These are phyloP conservation scores for Leucozona laternaria DNA, from an alignment of 2,888 invertebrate genomes.

Conservation along the genomic window DNA sequence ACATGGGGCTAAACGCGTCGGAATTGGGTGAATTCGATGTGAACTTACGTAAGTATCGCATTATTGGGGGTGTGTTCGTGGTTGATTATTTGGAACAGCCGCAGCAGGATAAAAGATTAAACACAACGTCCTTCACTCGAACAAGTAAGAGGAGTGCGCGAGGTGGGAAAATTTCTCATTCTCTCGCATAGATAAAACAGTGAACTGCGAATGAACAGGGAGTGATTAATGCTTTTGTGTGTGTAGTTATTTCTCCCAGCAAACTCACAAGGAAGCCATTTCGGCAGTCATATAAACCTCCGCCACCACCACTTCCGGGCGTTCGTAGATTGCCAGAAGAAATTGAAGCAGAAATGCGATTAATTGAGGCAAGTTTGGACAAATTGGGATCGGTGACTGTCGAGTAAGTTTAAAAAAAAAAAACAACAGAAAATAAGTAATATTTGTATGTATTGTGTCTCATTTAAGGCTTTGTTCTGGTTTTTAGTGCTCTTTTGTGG, in stretches of 20 bases:
- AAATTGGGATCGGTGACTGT: constrained; percentile 89
- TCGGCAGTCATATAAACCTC: constrained; percentile 88
- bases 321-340: constrained; percentile 90
- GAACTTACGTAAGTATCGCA: constrained; percentile 89
- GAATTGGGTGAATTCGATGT: constrained; percentile 86
- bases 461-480: background rate
- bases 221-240: constrained; percentile 35
- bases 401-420: constrained; percentile 85
- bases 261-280: constrained; percentile 86
- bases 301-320: constrained; percentile 87
- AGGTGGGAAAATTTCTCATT: background rate
- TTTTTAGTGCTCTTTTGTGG: background rate
- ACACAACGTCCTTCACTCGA: constrained; percentile 81
- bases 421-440: background rate
- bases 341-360: constrained; percentile 91
- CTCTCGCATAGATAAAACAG: background rate
- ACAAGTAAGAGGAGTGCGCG: constrained; percentile 79
- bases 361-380: constrained; percentile 89
- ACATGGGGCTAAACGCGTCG: constrained; percentile 81
- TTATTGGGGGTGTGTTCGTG: constrained; percentile 91
- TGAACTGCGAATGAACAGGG: constrained; percentile 10
- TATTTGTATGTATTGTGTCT: background rate
- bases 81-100: constrained; percentile 90
- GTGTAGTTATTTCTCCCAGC: constrained; percentile 82
- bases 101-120: constrained; percentile 86